Evolutionary conservation across 1,140 invertebrate species (phyloP).

Genomic region (Oryzaephilus surinamensis): DNA sequence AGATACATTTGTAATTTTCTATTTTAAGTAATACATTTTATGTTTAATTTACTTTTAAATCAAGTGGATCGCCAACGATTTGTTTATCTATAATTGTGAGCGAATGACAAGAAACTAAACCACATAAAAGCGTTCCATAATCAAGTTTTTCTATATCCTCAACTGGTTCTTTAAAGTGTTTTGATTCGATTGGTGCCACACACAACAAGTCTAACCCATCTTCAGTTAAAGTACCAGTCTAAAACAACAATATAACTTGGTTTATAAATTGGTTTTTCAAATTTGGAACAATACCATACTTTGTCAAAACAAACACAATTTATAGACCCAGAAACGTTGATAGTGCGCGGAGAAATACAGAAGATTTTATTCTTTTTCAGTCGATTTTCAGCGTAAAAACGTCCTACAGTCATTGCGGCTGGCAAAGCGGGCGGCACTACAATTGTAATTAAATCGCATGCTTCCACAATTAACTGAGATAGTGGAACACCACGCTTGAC

Average conservation of each 20-base stretch:
- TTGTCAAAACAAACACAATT: slow-evolving; percentile 97
- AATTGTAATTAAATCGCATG: slow-evolving; percentile 85
- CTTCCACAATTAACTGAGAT: slow-evolving; percentile 45
- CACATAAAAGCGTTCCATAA: slow-evolving; percentile 50
- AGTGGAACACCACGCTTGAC: neutral
- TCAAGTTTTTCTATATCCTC: slow-evolving; percentile 41
- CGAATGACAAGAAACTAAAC: slow-evolving; percentile 83
- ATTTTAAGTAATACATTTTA: too few relatives aligned
- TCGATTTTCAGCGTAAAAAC: slow-evolving; percentile 79
- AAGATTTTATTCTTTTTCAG: slow-evolving; percentile 73
- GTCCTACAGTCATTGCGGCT: slow-evolving; percentile 90
- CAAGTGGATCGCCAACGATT: slow-evolving; percentile 84
- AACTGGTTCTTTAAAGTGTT: slow-evolving; percentile 45
- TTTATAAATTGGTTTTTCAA: neutral
- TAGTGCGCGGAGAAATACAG: slow-evolving; percentile 87
- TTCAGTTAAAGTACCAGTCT: slow-evolving; percentile 86
- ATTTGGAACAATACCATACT: slow-evolving; percentile 36
- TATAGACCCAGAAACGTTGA: slow-evolving; percentile 92
- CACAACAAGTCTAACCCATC: slow-evolving; percentile 83
- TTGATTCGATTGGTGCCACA: slow-evolving; percentile 50
- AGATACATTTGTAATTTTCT: slow-evolving; percentile 46
- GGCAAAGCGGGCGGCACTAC: slow-evolving; percentile 87
- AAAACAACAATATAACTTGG: slow-evolving; percentile 9
- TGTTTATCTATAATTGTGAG: slow-evolving; percentile 74
- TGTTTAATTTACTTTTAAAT: too few relatives aligned